Evolutionary conservation across 2,888 invertebrate species (phyloP).

Genomic region (Tenthredo amoena): DNA sequence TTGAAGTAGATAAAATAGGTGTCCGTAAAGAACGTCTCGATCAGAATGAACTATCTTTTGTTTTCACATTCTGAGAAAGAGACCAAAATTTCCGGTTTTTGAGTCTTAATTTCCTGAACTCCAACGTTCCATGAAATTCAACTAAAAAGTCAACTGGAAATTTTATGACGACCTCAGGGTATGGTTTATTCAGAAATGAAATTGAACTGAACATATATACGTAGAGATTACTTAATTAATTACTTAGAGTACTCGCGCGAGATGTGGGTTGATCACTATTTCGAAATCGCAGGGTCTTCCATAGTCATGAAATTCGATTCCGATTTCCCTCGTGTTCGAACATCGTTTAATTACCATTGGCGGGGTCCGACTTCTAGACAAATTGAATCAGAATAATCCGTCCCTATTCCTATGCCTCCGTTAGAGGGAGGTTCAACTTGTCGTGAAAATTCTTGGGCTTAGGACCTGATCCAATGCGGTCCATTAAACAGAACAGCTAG

Average conservation of each 20-base stretch:
- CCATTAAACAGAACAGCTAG: not conserved
- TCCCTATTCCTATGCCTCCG: not conserved
- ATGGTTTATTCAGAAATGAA: not conserved
- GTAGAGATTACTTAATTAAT: not conserved
- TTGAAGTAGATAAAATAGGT: no score
- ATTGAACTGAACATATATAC: not conserved
- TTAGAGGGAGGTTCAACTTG: constrained; percentile 7
- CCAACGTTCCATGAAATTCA: no score
- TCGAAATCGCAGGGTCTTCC: not conserved
- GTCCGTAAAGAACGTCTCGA: no score
- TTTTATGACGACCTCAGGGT: no score
- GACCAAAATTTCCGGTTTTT: no score
- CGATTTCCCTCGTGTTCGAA: not conserved
- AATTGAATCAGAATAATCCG: constrained; percentile 23
- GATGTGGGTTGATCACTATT: not conserved
- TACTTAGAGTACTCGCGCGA: not conserved
- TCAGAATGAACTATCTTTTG: no score
- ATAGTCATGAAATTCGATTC: not conserved
- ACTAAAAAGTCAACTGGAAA: no score
- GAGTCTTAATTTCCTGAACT: no score
- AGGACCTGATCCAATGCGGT: not conserved
- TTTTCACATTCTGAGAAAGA: no score
- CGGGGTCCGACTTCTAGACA: not conserved
- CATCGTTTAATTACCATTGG: not conserved
- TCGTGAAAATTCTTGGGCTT: not conserved